Evolutionary conservation across 2,888 invertebrate species (phyloP).

Genomic region (Conomelus anceps): DNA sequence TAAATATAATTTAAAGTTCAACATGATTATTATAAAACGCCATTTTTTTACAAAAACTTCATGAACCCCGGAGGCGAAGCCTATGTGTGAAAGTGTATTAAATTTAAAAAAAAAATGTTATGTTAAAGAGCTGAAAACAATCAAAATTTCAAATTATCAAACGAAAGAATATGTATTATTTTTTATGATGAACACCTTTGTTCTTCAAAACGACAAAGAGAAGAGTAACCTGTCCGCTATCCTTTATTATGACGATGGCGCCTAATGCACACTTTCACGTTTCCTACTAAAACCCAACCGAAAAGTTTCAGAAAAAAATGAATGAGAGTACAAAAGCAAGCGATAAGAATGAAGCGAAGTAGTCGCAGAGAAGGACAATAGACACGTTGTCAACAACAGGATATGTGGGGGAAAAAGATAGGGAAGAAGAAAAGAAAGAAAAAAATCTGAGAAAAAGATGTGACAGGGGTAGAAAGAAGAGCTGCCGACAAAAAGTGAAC

Average conservation of each 20-base stretch:
- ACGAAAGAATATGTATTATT: no score
- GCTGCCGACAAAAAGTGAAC: background rate
- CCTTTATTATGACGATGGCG: background rate
- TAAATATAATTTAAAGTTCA: no score
- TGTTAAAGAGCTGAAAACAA: no score
- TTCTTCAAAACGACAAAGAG: no score
- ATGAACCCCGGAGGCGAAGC: no score
- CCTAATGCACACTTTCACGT: background rate
- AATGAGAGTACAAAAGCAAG: background rate
- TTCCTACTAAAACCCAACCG: background rate
- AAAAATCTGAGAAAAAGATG: background rate
- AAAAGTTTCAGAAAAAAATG: background rate
- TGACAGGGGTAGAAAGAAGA: background rate
- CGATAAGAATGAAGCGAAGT: background rate
- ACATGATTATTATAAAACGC: no score
- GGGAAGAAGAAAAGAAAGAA: background rate
- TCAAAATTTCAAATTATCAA: no score
- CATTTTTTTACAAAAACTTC: no score
- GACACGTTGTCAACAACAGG: background rate
- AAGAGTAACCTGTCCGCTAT: no score
- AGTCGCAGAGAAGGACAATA: background rate
- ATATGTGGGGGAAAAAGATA: background rate
- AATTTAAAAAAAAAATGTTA: no score
- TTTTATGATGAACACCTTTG: no score
- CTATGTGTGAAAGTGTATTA: no score